Percentiles rank a stretch among this genome's conserved stretches.
These are phyloP conservation scores for Ranitomeya imitator DNA, from an alignment of 2,113 vertebrate genomes.

Conservation along the genomic window DNA sequence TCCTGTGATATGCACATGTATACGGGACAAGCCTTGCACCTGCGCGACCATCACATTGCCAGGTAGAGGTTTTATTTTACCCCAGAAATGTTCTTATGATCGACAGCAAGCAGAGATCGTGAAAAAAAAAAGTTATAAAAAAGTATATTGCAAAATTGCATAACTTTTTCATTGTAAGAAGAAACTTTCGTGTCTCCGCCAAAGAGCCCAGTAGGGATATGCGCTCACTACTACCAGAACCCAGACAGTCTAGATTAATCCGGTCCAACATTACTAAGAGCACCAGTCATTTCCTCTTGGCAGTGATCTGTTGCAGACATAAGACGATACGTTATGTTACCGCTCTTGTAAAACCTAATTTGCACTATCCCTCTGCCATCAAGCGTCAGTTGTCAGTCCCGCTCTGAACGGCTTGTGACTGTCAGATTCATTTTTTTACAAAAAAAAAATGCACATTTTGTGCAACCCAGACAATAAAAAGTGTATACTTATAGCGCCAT, in stretches of 20 bases:
- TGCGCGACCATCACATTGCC: no score
- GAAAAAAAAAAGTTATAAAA: background rate
- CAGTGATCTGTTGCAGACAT: conserved; percentile 8
- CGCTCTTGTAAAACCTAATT: background rate
- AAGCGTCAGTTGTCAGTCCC: background rate
- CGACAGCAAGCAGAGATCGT: background rate
- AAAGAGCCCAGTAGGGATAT: background rate
- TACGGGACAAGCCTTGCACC: no score
- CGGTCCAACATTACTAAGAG: conserved; percentile 39
- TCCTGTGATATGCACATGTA: no score
- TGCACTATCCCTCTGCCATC: background rate
- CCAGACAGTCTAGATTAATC: conserved; percentile 31
- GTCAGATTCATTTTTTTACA: background rate
- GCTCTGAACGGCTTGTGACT: background rate
- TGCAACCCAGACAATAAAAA: background rate
- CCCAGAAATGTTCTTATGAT: no score
- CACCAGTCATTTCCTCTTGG: conserved; percentile 54
- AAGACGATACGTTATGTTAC: conserved; percentile 18
- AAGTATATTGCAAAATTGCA: no score
- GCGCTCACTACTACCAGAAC: conserved; percentile 3
- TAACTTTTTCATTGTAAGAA: no score
- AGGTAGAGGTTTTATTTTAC: no score
- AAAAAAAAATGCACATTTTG: background rate
- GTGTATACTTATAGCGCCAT: background rate
- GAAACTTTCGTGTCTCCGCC: no score